Conservation (phyloP, 2,888 invertebrate species). For the Microctonus aethiopoides region DNA sequence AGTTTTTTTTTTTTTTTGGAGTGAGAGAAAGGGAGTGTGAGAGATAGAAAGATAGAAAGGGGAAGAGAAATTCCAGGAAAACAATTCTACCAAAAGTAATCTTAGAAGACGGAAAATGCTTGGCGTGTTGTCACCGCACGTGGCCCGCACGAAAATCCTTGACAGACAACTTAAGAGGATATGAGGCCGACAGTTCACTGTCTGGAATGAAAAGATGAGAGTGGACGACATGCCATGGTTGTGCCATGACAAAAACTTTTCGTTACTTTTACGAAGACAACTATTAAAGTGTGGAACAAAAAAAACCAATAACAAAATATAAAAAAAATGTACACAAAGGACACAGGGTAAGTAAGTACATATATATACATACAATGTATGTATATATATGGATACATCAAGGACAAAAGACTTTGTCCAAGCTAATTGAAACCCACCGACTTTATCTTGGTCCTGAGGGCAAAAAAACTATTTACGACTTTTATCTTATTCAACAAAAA, state of each 20-base stretch:
- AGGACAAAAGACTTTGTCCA: background rate
- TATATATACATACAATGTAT: background rate
- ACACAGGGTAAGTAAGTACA: background rate
- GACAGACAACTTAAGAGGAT: constrained; percentile 41
- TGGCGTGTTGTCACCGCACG: constrained; percentile 28
- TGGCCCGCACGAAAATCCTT: constrained; percentile 33
- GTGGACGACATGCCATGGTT: background rate
- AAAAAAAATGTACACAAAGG: background rate
- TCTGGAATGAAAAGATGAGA: constrained; percentile 14
- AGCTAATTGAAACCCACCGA: constrained; percentile 5
- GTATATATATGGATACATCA: background rate
- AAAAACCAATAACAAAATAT: background rate
- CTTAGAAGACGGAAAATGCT: constrained; percentile 14
- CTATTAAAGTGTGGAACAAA: background rate
- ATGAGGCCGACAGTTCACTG: constrained; percentile 29
- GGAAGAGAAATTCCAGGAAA: constrained; percentile 6
- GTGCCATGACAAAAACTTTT: constrained; percentile 1
- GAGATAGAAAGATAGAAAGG: no score
- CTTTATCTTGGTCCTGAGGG: background rate
- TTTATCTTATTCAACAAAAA: background rate
- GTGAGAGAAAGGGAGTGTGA: no score
- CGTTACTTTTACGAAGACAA: background rate
- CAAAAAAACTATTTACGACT: background rate
- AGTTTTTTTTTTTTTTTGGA: background rate
- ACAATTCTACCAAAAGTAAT: constrained; percentile 5